These are phyloP conservation scores for Hemicentrotus pulcherrimus DNA, from an alignment of 35 echinoderm and acorn worm species.

Conservation along the genomic window DNA sequence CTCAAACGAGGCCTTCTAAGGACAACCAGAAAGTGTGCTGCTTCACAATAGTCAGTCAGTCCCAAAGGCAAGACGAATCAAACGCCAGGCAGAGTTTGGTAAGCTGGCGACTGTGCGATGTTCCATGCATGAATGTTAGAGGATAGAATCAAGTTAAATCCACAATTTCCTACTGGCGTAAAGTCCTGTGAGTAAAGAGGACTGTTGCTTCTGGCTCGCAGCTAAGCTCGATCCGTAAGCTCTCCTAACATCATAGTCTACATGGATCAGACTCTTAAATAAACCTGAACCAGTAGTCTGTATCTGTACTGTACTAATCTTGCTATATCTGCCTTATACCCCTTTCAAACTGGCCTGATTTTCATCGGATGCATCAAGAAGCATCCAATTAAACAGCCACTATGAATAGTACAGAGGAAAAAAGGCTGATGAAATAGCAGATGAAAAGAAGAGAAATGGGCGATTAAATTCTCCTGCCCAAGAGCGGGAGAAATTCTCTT, in stretches of 20 bases:
- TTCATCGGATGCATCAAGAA: too few relatives aligned
- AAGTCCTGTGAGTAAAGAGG: neutral
- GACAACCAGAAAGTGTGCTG: neutral
- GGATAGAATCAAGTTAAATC: constrained; percentile 3
- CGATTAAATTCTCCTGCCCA: too few relatives aligned
- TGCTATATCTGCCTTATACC: too few relatives aligned
- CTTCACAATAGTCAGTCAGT: neutral
- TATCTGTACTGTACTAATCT: too few relatives aligned
- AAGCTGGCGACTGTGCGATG: neutral
- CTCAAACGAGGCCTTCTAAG: neutral
- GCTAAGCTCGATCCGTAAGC: neutral
- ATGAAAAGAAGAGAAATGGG: too few relatives aligned
- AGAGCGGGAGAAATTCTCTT: too few relatives aligned
- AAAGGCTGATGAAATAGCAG: too few relatives aligned
- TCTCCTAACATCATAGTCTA: neutral
- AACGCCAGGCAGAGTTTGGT: neutral
- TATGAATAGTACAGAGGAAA: too few relatives aligned
- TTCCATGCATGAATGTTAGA: neutral
- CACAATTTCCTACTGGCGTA: constrained; percentile 3
- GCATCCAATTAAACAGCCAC: too few relatives aligned
- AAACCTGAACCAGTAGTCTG: too few relatives aligned
- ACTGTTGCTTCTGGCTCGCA: neutral
- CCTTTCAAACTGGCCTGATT: too few relatives aligned
- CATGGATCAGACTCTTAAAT: neutral
- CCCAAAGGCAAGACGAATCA: neutral